Percentiles rank a stretch among this genome's conserved stretches.
phyloP scores from a whole-genome alignment of 2,113 vertebrate genomes.

The Neofelis nebulosa region DNA sequence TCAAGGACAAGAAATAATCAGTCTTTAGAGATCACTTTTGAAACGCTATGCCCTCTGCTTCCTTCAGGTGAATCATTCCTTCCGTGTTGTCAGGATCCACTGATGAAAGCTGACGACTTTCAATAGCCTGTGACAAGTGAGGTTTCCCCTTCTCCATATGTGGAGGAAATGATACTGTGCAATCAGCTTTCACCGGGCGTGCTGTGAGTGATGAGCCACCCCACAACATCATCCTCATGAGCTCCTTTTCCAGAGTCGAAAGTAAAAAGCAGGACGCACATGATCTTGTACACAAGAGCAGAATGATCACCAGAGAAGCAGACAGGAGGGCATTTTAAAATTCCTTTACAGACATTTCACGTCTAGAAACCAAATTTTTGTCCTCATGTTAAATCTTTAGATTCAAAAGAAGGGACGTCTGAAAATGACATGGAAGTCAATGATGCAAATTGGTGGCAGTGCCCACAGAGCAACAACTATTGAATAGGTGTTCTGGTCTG shows the following conservation, averaged over 20 bases:
- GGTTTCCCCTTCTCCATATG: slow-evolving; percentile 50
- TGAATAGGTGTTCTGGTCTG: slow-evolving; percentile 63
- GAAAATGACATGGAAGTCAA: slow-evolving; percentile 73
- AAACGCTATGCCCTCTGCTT: slow-evolving; percentile 77
- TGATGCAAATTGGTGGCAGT: slow-evolving; percentile 51
- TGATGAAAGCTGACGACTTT: slow-evolving; percentile 85
- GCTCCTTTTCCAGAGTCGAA: slow-evolving; percentile 50
- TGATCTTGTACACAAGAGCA: slow-evolving; percentile 15
- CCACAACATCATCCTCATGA: neutral
- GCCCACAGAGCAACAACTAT: slow-evolving; percentile 43
- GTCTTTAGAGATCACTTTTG: slow-evolving; percentile 83
- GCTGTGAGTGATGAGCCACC: slow-evolving; percentile 63
- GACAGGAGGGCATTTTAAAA: slow-evolving; percentile 44
- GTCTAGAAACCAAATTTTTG: slow-evolving; percentile 43
- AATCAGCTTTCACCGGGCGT: slow-evolving; percentile 67
- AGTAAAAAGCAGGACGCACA: slow-evolving; percentile 31
- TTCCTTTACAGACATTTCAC: slow-evolving; percentile 55
- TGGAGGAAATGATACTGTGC: slow-evolving; percentile 75
- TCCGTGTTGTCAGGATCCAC: slow-evolving; percentile 81
- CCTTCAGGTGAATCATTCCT: slow-evolving; percentile 85
- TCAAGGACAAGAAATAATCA: slow-evolving; percentile 87
- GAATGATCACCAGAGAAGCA: neutral
- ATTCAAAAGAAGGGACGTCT: slow-evolving; percentile 70
- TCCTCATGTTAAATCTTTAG: slow-evolving; percentile 34
- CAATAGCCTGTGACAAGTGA: slow-evolving; percentile 81